Evolutionary conservation across 2,797 vertebrate species (phyloP).

Genomic region (Phaenicophaeus curvirostris): DNA sequence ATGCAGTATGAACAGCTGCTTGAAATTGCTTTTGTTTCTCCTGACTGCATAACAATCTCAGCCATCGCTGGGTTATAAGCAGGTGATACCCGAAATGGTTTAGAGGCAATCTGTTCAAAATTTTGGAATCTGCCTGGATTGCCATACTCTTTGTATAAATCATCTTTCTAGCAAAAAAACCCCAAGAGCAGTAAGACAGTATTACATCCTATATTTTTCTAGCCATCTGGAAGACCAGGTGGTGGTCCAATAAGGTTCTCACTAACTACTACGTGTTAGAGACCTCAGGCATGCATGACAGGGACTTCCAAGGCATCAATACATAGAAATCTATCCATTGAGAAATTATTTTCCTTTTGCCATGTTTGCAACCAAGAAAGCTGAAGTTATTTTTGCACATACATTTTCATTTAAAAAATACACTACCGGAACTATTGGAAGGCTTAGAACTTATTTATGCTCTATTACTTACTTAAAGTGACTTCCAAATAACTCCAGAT

Average conservation of each 20-base stretch:
- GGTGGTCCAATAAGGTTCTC: neutral
- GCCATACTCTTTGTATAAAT: neutral
- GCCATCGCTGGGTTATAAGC: neutral
- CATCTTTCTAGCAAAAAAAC: neutral
- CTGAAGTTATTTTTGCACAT: neutral
- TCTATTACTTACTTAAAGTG: neutral
- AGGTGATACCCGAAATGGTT: neutral
- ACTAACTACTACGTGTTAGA: neutral
- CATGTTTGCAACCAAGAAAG: neutral
- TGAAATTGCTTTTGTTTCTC: neutral
- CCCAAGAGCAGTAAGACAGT: neutral
- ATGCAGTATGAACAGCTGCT: neutral
- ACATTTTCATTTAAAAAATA: neutral
- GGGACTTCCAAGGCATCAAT: neutral
- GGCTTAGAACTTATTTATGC: neutral
- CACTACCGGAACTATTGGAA: neutral
- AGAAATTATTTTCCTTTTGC: neutral
- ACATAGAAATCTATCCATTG: neutral
- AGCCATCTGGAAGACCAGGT: slow-evolving; percentile 18
- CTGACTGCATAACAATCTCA: neutral
- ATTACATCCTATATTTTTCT: neutral
- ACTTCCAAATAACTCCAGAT: neutral
- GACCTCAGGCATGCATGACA: neutral
- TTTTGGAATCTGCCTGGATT: neutral
- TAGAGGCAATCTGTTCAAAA: neutral